Conservation (phyloP, 2,888 invertebrate genomes). For the Microctonus aethiopoides region DNA sequence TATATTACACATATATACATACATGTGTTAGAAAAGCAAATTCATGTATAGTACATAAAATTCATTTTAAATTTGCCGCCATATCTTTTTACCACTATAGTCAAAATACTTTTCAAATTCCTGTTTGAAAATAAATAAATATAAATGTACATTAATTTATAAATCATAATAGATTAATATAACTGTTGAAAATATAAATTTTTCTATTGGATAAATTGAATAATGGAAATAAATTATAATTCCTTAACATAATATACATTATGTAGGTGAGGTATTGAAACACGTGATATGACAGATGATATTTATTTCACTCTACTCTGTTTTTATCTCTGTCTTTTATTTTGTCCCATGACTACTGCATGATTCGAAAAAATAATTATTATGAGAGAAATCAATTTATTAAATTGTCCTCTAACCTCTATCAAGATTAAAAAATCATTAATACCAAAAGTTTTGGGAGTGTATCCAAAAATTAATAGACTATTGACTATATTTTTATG, state of each 20-base stretch:
- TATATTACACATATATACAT: background rate
- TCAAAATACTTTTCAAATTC: background rate
- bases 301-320: background rate
- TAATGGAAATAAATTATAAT: background rate
- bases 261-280: background rate
- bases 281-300: constrained; percentile 38
- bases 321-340: constrained; percentile 21
- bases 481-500: background rate
- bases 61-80: constrained; percentile 17
- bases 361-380: constrained; percentile 18
- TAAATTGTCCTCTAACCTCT: background rate
- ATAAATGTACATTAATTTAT: background rate
- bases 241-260: background rate
- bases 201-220: background rate
- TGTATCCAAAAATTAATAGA: background rate
- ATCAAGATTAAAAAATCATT: background rate
- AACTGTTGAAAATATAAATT: background rate
- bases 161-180: too few species aligned
- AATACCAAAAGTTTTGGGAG: background rate
- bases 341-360: constrained; percentile 18
- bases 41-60: background rate
- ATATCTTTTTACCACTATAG: background rate
- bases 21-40: background rate
- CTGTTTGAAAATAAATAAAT: background rate
- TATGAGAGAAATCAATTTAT: background rate